Conservation (phyloP, 2,888 invertebrate genomes). For the Plagodis pulveraria region DNA sequence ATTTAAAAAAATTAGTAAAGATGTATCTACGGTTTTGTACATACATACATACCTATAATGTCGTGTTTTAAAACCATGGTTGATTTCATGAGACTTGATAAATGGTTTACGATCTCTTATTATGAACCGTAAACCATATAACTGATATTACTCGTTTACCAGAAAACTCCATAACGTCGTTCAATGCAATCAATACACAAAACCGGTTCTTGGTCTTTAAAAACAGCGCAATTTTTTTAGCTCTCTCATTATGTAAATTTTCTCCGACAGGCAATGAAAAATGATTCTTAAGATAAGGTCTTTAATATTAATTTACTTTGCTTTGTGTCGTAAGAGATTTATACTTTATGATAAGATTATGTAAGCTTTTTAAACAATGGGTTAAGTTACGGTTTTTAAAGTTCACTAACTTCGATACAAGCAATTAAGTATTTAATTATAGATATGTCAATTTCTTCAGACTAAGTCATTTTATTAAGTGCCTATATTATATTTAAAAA, state of each 20-base stretch:
- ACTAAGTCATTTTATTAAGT: too few species aligned
- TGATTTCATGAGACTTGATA: background rate
- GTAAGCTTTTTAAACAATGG: constrained; percentile 29
- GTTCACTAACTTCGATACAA: constrained; percentile 12
- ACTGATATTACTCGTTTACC: constrained; percentile 1
- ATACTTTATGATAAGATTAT: constrained; percentile 28
- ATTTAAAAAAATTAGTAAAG: too few species aligned
- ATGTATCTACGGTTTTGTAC: too few species aligned
- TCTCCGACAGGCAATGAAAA: constrained; percentile 46
- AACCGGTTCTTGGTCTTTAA: constrained; percentile 31
- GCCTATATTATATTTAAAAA: too few species aligned
- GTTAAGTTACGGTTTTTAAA: constrained; percentile 17
- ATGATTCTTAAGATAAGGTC: constrained; percentile 42
- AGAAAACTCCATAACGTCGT: constrained; percentile 1
- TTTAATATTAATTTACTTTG: constrained; percentile 52
- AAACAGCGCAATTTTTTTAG: constrained; percentile 55
- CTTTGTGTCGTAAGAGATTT: constrained; percentile 14
- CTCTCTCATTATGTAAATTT: constrained; percentile 62
- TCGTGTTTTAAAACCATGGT: too few species aligned
- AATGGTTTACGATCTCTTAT: background rate
- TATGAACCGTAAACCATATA: background rate
- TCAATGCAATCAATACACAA: constrained; percentile 28
- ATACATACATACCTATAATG: too few species aligned
- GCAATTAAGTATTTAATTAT: too few species aligned
- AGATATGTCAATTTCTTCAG: too few species aligned